phyloP scores from a whole-genome alignment of 2,113 vertebrate genomes.

The Macquaria ambigua region DNA sequence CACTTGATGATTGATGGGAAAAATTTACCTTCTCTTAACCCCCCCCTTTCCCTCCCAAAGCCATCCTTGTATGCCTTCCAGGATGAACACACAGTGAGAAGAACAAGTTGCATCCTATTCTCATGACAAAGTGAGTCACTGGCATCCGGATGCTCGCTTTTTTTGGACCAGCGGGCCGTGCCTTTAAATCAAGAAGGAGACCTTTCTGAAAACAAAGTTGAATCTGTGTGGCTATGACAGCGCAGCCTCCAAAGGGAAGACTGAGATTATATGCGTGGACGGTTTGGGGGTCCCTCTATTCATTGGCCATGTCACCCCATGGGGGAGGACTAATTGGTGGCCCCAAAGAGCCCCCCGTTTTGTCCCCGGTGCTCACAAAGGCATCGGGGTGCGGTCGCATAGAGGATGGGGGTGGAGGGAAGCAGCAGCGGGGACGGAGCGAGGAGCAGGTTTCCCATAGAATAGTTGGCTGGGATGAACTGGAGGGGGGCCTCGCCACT shows the following conservation, averaged over 20 bases:
- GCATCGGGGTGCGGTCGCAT: slow-evolving; percentile 67
- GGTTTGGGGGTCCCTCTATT: slow-evolving; percentile 82
- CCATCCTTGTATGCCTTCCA: slow-evolving; percentile 40
- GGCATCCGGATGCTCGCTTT: slow-evolving; percentile 73
- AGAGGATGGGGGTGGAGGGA: slow-evolving; percentile 61
- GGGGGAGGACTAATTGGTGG: slow-evolving; percentile 88
- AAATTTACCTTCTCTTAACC: slow-evolving; percentile 71
- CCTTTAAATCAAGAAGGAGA: slow-evolving; percentile 71
- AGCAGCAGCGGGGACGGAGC: slow-evolving; percentile 29
- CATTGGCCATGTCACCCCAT: slow-evolving; percentile 83
- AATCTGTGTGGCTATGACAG: slow-evolving; percentile 77
- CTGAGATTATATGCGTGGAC: slow-evolving; percentile 81
- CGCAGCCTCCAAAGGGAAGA: slow-evolving; percentile 59
- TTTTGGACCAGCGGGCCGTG: slow-evolving; percentile 64
- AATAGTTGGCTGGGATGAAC: slow-evolving; percentile 79
- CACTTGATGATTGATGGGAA: slow-evolving; percentile 80
- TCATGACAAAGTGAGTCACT: slow-evolving; percentile 70
- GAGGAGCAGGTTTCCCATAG: slow-evolving; percentile 81
- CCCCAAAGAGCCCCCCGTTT: slow-evolving; percentile 81
- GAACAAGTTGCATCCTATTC: slow-evolving; percentile 71
- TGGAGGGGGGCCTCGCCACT: slow-evolving; percentile 57
- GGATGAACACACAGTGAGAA: slow-evolving; percentile 50
- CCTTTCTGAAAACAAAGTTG: slow-evolving; percentile 70
- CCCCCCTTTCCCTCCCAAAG: slow-evolving; percentile 30
- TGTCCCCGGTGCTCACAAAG: slow-evolving; percentile 81